These are phyloP conservation scores for Eidolon helvum DNA, from an alignment of 2,113 vertebrate genomes.

Conservation along the genomic window DNA sequence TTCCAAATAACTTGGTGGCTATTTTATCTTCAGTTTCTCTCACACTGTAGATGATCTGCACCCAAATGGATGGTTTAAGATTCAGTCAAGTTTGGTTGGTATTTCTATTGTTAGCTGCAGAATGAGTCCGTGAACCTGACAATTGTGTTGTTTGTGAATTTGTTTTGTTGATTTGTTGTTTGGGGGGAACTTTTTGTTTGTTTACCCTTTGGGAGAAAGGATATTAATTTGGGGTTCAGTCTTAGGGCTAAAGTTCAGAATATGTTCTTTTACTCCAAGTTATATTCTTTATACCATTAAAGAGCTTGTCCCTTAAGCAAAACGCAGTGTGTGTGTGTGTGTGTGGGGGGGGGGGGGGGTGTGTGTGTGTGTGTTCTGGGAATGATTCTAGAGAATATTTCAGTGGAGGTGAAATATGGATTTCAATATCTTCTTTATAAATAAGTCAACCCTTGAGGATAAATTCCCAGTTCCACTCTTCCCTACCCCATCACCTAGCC, in stretches of 20 bases:
- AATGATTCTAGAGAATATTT: constrained; percentile 30
- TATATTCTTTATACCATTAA: not conserved
- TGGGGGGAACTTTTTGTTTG: not conserved
- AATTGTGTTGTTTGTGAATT: not conserved
- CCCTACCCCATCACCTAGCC: not conserved
- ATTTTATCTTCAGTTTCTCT: constrained; percentile 59
- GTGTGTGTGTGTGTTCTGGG: not conserved
- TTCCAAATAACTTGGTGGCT: constrained; percentile 65
- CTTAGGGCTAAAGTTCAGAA: not conserved
- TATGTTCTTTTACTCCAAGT: not conserved
- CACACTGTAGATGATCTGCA: not conserved
- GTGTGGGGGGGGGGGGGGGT: not conserved
- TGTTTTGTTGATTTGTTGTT: not conserved
- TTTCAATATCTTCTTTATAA: not conserved
- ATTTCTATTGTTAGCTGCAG: not conserved
- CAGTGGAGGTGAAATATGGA: not conserved
- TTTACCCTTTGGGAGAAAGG: not conserved
- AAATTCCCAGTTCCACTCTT: not conserved
- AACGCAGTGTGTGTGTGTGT: not conserved
- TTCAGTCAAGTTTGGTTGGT: not conserved
- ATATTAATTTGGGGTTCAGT: not conserved
- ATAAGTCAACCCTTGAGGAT: not conserved
- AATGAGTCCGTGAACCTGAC: not conserved
- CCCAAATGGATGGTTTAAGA: constrained; percentile 15
- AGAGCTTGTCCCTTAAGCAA: not conserved